Base-by-base conservation (phyloP, 2,113 vertebrate species). In the Tenebrosternarchus preto region DNA sequence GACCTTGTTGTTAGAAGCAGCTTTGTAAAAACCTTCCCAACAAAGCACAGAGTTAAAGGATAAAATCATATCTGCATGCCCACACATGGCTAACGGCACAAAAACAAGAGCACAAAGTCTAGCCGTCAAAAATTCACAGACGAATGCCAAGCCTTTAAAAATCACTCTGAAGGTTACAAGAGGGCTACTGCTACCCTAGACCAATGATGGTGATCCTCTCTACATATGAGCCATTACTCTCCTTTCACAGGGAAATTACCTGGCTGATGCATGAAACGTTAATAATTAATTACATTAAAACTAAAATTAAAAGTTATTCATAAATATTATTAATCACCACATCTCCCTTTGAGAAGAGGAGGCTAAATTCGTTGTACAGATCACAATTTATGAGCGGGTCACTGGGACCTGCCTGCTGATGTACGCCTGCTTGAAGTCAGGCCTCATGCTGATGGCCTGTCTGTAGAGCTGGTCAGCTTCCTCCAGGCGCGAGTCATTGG, bases 391-490 rank as follows among this genome's bases (percentile, higher is more conserved):
- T 50, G 12, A 50, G 43, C 43, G 2, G 17, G 59, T 22, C n/a
- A 9, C n/a, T 20, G n/a, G 15, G 31, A 74, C 83, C 80, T 92
- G 94, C 98, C 98, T 96, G 96, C 97, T 99, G 84, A 99, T 98
- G 86, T 99, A 99, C 76, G 97, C 97, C 76, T 99, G 97, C 81
- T 98, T 99, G 92, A 99, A 99, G 91, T 99, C 98, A 0, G 98
- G 97, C 39, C 98, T 95, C 98, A 99, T 99, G 89, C 97, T 99
- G 90, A 99, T 99, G 3, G 98, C 98, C 77, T 99, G 98, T 70
- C 96, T 92, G 88, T 99, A 99, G 0, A 99, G 94, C 70, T 98
- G 97, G 91, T 99, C 98, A 0, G 97, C 97, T 91, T 99, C 98
- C 85, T 99, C 97, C 11, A 99, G 91, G 0, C 97, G 93, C 0